Conservation (phyloP, 2,888 invertebrate genomes). For the Papilio elwesi region DNA sequence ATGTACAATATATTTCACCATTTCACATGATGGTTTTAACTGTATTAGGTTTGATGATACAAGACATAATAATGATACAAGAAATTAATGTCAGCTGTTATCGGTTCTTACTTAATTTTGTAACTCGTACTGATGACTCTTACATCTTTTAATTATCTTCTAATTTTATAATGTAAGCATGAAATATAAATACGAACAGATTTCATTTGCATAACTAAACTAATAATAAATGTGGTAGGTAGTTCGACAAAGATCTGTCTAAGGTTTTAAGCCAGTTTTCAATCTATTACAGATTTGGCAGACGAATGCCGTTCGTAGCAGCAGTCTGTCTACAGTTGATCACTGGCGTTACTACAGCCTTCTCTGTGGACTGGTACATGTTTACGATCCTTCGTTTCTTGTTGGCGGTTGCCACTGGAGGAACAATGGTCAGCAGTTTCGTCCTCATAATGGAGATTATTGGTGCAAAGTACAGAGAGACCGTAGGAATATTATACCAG, state of each 20-base stretch:
- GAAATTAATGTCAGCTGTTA: too few species aligned
- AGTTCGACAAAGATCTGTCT: too few species aligned
- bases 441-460: constrained; percentile 88
- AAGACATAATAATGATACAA: too few species aligned
- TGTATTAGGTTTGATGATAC: neutral
- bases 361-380: constrained; percentile 87
- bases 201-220: neutral
- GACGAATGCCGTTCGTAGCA: constrained; percentile 88
- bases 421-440: constrained; percentile 92
- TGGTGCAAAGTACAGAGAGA: constrained; percentile 84
- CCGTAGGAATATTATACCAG: constrained; percentile 88
- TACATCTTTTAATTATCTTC: neutral
- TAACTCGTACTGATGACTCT: neutral
- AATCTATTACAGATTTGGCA: constrained; percentile 86
- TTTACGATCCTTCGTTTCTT: constrained; percentile 89
- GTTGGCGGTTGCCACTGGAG: constrained; percentile 90
- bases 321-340: constrained; percentile 90
- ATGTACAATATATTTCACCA: constrained; percentile 42
- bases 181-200: neutral
- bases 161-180: neutral
- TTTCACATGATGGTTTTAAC: constrained; percentile 38
- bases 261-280: neutral
- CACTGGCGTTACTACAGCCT: constrained; percentile 88
- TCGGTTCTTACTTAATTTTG: too few species aligned
- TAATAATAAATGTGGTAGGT: neutral